These are phyloP conservation scores for Leucoraja ocellata DNA, from an alignment of 2,797 vertebrate genomes.

Conservation along the genomic window DNA sequence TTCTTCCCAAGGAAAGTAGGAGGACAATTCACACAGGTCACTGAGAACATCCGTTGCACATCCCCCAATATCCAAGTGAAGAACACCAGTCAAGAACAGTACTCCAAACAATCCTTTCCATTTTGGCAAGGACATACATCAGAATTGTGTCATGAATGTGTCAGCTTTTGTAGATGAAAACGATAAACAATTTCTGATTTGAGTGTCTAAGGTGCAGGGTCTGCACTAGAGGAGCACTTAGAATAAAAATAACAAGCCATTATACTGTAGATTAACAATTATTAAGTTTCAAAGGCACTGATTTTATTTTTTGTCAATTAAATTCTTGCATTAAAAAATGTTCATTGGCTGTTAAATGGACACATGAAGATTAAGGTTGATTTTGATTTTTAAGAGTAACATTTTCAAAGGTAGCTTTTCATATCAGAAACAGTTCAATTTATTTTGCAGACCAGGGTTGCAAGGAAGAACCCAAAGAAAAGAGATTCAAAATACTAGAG, in stretches of 20 bases:
- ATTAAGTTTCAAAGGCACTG: background rate
- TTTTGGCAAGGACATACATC: background rate
- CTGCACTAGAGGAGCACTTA: background rate
- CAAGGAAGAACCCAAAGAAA: background rate
- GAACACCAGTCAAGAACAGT: background rate
- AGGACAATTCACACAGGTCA: background rate
- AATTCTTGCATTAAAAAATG: background rate
- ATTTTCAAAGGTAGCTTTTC: background rate
- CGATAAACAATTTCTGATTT: too few species aligned
- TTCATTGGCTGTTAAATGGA: background rate
- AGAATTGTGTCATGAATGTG: too few species aligned
- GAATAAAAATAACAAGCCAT: background rate
- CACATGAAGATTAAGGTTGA: background rate
- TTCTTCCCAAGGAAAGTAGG: background rate
- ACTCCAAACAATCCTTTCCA: background rate
- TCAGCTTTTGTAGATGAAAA: too few species aligned
- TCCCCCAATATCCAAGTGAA: background rate
- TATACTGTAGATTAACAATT: background rate
- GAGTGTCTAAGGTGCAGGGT: too few species aligned
- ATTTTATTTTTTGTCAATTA: background rate
- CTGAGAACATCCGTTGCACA: background rate
- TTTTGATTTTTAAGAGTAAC: background rate
- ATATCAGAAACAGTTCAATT: background rate
- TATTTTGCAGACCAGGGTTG: background rate
- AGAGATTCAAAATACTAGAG: background rate